Evolutionary conservation across 2,113 vertebrate species (phyloP), one percentile per base, ranked within the genome.

Genomic region (Chionis minor): DNA sequence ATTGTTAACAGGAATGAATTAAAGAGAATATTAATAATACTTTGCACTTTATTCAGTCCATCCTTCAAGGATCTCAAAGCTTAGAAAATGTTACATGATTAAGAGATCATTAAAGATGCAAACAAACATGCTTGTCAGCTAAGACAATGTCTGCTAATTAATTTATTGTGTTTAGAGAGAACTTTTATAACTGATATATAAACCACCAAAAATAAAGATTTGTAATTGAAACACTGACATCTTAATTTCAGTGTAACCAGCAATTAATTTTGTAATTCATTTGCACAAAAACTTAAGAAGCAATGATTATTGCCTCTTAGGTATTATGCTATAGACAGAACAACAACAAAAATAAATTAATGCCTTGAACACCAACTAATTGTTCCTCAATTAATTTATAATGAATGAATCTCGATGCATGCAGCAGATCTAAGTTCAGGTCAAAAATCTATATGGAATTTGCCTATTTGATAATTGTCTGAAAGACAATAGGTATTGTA

Each of bases 231-330:
- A 82, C 14, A 47, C 71, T 90, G 88, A 95, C 87, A 78, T n/a
- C 55, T 86, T 94, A 91, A 91, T 95, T 96, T 91, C 59, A 81
- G 52, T 72, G 81, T 30, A 93, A 71, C 8, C n/a, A 96, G 59
- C 80, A 93, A 94, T 91, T 94, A 94, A 69, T 75, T 85, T 86
- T 88, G 63, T 89, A 85, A 90, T 87, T 93, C 94, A 87, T 95
- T 96, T 94, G 32, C 81, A 78, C n/a, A 73, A 92, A 96, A 87
- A 49, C 33, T 89, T 94, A 85, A 81, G 91, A 92, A 86, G 51
- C 45, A 73, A 81, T 40, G 56, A 90, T 91, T 8, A 88, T 77
- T 80, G n/a, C n/a, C 71, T 90, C 42, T 66, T 73, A 85, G 22
- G 9, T 81, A 73, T 82, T 80, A n/a, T 78, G 18, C 58, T 78